Percentiles rank a stretch among this genome's conserved stretches.
phyloP scores from a whole-genome alignment of 2,797 vertebrate species.

The Acipenser oxyrinchus region DNA sequence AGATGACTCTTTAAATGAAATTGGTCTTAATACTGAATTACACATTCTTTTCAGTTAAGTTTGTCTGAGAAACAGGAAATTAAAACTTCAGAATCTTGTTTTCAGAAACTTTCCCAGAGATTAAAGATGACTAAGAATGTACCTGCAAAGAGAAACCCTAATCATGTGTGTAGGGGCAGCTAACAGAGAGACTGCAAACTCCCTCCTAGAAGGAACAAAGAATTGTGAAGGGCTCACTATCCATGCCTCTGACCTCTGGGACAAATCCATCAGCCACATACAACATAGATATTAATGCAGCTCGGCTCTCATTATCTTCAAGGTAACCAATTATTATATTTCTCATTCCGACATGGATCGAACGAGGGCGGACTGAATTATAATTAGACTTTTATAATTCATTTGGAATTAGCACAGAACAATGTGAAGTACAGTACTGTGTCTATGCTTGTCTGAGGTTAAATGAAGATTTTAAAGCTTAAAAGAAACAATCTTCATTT shows the following conservation, averaged over 20 bases:
- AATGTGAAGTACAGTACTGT: neutral
- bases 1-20: neutral
- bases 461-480: neutral
- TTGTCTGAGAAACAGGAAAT: constrained; percentile 3
- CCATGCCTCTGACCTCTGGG: neutral
- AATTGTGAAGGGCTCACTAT: neutral
- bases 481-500: neutral
- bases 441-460: neutral
- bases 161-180: neutral
- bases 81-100: neutral
- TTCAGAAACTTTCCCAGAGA: neutral
- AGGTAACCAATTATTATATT: too few relatives aligned
- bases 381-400: neutral
- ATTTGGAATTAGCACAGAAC: neutral
- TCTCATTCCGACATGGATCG: too few relatives aligned
- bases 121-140: neutral
- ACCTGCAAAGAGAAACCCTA: neutral
- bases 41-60: neutral
- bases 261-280: too few relatives aligned
- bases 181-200: neutral
- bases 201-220: neutral
- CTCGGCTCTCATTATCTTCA: too few relatives aligned
- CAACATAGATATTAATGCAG: too few relatives aligned
- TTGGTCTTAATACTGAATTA: neutral
- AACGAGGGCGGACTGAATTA: too few relatives aligned